Evolutionary conservation across 2,797 vertebrate species (phyloP), one percentile per base, ranked within the genome.

Genomic region (Hydrolagus colliei): DNA sequence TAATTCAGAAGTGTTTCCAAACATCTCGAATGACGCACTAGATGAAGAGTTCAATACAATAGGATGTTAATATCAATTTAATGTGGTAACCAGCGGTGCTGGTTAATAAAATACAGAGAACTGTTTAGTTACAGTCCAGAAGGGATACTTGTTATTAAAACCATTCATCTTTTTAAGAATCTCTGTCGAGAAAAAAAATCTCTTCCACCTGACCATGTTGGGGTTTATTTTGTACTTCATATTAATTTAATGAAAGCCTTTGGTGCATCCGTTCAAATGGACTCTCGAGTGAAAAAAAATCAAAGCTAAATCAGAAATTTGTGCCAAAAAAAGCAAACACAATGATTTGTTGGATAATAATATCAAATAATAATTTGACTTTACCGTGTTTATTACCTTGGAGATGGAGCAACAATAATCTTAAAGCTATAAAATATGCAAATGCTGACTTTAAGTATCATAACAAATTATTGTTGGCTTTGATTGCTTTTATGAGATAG

Each of bases 141-240:
- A 71, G 79, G 79, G 65, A 71, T 68, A 71, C 20, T 11, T 35
- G 41, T 84, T 84, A 84, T 84, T 84, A 84, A 84, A 84, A 41
- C 27, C 32, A 84, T 84, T 84, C 32, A 71, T 84, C 79, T 84
- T 84, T 68, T 84, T 32, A 84, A 68, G 22, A 84, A 84, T 65
- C 7, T 9, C 27, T 84, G 79, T 84, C 79, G 71, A 20, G 18
- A 77, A 52, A 68, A 6, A 52, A 32, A 32, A 82, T 9, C 63
- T 71, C 18, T 71, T 41, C 14, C 32, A 82, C 78, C 32, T 41
- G 20, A 80, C 14, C 74, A 13, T 59, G 20, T 59, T 76, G n/a
- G 7, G 27, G 32, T 7, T 80, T n/a, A 65, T 68, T 82, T 82
- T 4, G 11, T 84, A 9, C 20, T 20, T 52, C 41, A 27, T 41